phyloP scores from a whole-genome alignment of 2,888 invertebrate species.

The Stomorhina lunata region DNA sequence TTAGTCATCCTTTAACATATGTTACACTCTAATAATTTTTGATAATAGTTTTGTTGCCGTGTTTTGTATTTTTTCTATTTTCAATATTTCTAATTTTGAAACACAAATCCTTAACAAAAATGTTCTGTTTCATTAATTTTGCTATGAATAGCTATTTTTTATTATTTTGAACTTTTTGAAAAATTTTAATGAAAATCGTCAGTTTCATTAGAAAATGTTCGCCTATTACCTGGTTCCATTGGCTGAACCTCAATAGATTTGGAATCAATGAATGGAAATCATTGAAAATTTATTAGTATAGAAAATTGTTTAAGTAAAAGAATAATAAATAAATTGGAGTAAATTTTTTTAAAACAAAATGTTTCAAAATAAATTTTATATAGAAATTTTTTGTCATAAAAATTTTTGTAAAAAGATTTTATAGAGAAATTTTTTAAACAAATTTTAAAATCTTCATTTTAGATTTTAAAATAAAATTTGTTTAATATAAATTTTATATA shows the following conservation, averaged over 20 bases:
- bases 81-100: slow-evolving; percentile 3
- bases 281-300: no score
- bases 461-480: no score
- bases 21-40: slow-evolving; percentile 36
- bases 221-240: slow-evolving; percentile 11
- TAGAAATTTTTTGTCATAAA: no score
- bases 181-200: neutral
- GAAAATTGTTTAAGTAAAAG: no score
- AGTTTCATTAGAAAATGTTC: neutral
- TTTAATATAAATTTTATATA: no score
- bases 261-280: no score
- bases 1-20: neutral
- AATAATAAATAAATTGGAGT: no score
- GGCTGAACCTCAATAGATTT: neutral
- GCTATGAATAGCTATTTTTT: neutral
- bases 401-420: no score
- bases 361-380: no score
- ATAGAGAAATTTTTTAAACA: no score
- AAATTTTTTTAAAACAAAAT: no score
- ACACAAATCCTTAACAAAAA: slow-evolving; percentile 33
- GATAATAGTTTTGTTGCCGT: neutral
- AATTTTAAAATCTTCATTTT: no score
- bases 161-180: neutral
- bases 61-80: neutral
- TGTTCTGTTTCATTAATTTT: slow-evolving; percentile 50